Base-by-base conservation (phyloP, 2,888 invertebrate genomes). In the Nemotelus pantherinus region DNA sequence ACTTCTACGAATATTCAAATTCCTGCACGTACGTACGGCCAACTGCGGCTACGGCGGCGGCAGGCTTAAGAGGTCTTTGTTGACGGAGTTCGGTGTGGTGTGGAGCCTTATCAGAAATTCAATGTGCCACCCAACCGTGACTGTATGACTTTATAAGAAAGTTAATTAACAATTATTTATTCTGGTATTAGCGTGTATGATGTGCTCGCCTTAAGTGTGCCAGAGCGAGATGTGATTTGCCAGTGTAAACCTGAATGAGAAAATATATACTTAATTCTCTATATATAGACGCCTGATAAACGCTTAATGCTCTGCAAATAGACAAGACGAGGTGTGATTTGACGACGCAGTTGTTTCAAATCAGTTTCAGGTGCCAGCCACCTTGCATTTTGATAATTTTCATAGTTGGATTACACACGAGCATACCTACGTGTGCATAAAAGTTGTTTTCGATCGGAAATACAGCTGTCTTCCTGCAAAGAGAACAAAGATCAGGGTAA, bases 101-200 rank as follows among this genome's bases (percentile, higher is more conserved):
- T 47, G 43, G 55, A 55, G 55, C 70, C 70, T 70, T 70, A 70
- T 70, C 70, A 70, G 70, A 70, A 68, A 68, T 68, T 68, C 68
- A 68, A 53, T 68, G 68, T 47, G 68, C 68, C 68, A 68, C 68
- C 48, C 39, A 48, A 68, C 53, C 65, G n/a, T 65, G 47, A 65
- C 65, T 44, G 41, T 53, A 70, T 70, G 55, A n/a, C 43, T 55
- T n/a, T 44, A 70, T 70, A 70, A 70, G 70, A 70, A 70, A 70
- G 70, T 43, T 55, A 53, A 70, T 70, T 70, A 70, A 70, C 70
- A 43, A 70, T 70, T 70, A 70, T 53, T 53, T 55, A 70, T 70
- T 70, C 70, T 25, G 70, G 25, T 43, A 53, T 70, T 70, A 70
- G 9, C 47, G 70, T 41, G 53, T 53, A 48, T n/a, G 41, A 60